phyloP scores from a whole-genome alignment of 2,797 vertebrate genomes.

The Diplodus puntazzo region DNA sequence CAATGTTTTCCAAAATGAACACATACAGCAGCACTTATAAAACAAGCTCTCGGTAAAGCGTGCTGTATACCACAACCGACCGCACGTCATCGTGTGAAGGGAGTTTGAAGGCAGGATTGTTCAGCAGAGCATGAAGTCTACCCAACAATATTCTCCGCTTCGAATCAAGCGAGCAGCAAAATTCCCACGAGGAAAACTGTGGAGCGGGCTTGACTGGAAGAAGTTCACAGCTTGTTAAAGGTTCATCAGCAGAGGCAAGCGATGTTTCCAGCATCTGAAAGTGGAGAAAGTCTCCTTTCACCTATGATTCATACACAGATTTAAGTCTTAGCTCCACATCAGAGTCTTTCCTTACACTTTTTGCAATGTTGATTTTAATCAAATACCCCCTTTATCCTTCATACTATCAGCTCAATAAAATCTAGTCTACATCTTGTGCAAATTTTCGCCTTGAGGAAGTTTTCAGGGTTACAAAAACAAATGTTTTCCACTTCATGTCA shows the following conservation, averaged over 20 bases:
- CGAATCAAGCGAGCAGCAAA: constrained; percentile 34
- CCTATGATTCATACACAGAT: neutral
- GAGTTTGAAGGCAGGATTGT: constrained; percentile 18
- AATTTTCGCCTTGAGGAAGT: neutral
- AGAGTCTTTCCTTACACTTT: neutral
- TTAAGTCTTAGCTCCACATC: neutral
- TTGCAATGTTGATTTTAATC: constrained; percentile 10
- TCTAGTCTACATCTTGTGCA: neutral
- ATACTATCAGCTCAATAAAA: neutral
- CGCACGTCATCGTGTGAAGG: neutral
- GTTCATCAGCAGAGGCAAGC: constrained; percentile 28
- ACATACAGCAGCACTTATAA: neutral
- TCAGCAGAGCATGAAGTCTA: constrained; percentile 27
- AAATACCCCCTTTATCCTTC: neutral
- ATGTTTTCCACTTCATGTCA: neutral
- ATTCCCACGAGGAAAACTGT: constrained; percentile 18
- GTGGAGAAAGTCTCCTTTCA: neutral
- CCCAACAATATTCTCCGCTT: constrained; percentile 33
- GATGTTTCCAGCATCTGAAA: constrained; percentile 19
- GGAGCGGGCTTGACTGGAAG: constrained; percentile 2
- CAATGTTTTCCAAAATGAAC: neutral
- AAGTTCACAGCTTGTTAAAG: constrained; percentile 35
- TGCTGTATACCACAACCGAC: neutral
- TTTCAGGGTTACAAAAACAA: constrained; percentile 15
- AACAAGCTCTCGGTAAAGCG: neutral